A percentile compares a stretch with the other conserved stretches of the same genome.
phyloP scores from a whole-genome alignment of 53 echinoderm and acorn worm species.

The Glandiceps talaboti region DNA sequence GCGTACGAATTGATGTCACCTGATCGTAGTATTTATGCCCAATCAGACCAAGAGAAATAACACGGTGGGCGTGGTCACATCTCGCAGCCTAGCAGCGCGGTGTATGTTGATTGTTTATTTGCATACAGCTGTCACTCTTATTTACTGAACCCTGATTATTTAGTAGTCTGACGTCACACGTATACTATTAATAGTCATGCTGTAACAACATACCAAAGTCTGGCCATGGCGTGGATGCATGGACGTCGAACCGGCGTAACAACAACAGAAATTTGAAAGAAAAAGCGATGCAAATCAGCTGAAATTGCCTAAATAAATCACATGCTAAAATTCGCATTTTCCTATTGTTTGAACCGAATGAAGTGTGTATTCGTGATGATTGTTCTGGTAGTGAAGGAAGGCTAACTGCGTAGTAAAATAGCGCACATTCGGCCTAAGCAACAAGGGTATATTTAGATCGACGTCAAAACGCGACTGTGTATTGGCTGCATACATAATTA shows the following conservation, averaged over 20 bases:
- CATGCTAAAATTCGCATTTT: too few species aligned
- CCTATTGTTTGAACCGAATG: too few species aligned
- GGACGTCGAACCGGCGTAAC: too few species aligned
- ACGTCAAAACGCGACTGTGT: background rate
- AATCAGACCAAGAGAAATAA: too few species aligned
- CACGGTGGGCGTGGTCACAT: background rate
- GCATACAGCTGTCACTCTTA: background rate
- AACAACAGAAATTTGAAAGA: too few species aligned
- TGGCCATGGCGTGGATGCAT: background rate
- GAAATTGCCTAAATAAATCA: too few species aligned
- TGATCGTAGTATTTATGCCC: too few species aligned
- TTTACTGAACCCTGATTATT: background rate
- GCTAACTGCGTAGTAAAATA: background rate
- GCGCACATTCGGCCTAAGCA: background rate
- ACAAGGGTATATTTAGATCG: background rate
- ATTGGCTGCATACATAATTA: background rate
- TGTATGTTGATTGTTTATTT: background rate
- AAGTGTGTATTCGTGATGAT: too few species aligned
- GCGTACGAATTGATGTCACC: too few species aligned
- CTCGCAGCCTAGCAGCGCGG: background rate
- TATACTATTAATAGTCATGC: background rate
- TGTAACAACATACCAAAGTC: background rate
- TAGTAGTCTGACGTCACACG: background rate
- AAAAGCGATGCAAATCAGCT: too few species aligned
- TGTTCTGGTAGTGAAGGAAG: too few species aligned